phyloP scores from a whole-genome alignment of 92 coral and sea anemone genomes.

The Zoanthus solanderi region DNA sequence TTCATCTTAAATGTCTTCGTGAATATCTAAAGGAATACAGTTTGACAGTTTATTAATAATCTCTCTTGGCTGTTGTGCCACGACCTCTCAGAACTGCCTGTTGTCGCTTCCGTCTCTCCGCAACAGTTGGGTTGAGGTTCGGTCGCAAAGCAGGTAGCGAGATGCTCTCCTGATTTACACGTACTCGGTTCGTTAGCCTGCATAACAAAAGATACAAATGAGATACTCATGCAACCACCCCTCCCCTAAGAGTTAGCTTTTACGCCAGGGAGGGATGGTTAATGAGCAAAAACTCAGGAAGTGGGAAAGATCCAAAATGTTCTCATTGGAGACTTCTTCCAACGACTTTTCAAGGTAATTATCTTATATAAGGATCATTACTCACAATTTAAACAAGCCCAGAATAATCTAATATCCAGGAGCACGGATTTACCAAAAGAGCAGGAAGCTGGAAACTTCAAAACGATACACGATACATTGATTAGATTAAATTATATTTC shows the following conservation, averaged over 20 bases:
- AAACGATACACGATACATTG: too few species aligned
- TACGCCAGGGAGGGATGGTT: neutral
- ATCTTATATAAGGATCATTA: too few species aligned
- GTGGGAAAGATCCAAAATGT: neutral
- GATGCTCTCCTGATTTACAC: conserved; percentile 79
- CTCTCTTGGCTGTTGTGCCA: conserved; percentile 62
- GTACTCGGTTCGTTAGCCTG: conserved; percentile 78
- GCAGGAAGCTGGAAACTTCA: too few species aligned
- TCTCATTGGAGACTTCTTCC: too few species aligned
- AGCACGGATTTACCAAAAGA: too few species aligned
- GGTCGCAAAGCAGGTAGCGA: conserved; percentile 93
- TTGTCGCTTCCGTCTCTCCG: conserved; percentile 89
- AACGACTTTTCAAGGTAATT: too few species aligned
- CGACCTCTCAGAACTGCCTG: conserved; percentile 96
- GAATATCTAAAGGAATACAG: neutral
- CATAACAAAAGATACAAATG: neutral
- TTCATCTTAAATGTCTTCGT: neutral
- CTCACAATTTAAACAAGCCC: too few species aligned
- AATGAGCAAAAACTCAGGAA: neutral
- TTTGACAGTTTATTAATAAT: conserved; percentile 48
- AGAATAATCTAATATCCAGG: too few species aligned
- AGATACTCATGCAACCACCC: too few species aligned
- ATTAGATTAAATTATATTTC: too few species aligned
- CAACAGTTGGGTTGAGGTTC: conserved; percentile 83
- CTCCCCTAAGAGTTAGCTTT: too few species aligned